Base-by-base conservation (phyloP, 2,888 invertebrate genomes). In the Eupelmus urozonus region DNA sequence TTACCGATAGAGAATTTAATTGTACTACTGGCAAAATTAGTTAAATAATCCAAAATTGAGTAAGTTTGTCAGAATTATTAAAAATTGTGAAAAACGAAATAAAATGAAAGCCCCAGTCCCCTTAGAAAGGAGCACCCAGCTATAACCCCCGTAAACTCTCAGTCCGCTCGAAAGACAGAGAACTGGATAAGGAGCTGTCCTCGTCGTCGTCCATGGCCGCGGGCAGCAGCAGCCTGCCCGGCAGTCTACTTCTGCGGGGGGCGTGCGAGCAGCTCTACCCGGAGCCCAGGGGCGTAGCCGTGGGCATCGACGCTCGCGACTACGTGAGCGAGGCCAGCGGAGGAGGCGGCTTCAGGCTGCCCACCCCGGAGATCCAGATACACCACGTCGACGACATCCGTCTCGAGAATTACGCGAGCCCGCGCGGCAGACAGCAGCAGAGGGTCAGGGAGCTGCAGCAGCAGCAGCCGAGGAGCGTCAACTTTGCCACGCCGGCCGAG, bases 151-250 rank as follows among this genome's bases (percentile, higher is more conserved):
- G n/a, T n/a, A n/a, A n/a, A n/a, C n/a, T n/a, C n/a, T n/a, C 67
- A 73, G 63, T 42, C 0, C 55, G 55, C 11, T 40, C 66, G 57
- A 72, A 76, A 29, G 55, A 69, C 9, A 16, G 27, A 0, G 76
- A 76, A n/a, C 45, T 59, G 23, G 77, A 77, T 91, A 92, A 3
- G 93, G 94, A 82, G 92, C 92, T 63, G 94, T 94, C 82, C 93
- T 93, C 85, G 92, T 70, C 76, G n/a, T 65, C 80, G 11, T 73
- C 76, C 11, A 13, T 45, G 1, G 57, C 53, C 16, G 29, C 34
- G 16, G 20, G 42, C 25, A 40, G 13, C 20, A 49, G 92, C 0
- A 92, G 91, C 0, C 91, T 90, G 11, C 81, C 82, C 4, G 65
- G 83, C 7, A 78, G 79, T 4, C 53, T 78, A 1, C 69, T 67